Evolutionary conservation across 2,113 vertebrate genomes (phyloP).

Genomic region (Brienomyrus longianalis): DNA sequence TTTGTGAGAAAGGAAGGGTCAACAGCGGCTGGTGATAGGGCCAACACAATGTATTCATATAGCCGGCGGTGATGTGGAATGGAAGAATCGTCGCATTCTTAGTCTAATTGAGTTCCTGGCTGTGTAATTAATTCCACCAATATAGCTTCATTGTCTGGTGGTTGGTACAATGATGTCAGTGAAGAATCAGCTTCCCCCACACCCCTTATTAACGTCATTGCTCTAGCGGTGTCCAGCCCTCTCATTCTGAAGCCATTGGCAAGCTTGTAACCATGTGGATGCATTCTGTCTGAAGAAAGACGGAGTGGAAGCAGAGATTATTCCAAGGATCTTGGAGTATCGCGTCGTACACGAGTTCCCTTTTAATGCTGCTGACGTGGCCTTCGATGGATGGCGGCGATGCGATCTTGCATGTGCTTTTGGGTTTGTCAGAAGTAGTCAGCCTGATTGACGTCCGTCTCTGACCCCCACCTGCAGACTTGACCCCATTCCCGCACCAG

Average conservation of each 20-base stretch:
- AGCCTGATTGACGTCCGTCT: not conserved
- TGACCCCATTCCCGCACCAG: not conserved
- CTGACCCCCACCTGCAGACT: not conserved
- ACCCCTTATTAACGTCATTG: not conserved
- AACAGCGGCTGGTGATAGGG: not conserved
- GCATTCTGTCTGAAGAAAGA: not conserved
- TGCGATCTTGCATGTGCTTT: not conserved
- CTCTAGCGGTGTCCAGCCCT: not conserved
- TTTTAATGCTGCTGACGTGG: not conserved
- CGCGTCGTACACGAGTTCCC: not conserved
- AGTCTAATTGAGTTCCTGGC: slow-evolving; percentile 1
- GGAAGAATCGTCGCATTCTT: not conserved
- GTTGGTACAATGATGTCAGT: not conserved
- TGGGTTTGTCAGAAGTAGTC: not conserved
- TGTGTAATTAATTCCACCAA: slow-evolving; percentile 2
- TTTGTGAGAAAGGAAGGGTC: not conserved
- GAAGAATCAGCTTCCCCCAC: not conserved
- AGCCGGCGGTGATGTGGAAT: not conserved
- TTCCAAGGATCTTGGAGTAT: not conserved
- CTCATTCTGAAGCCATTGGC: not conserved
- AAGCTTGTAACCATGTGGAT: not conserved
- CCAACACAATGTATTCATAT: not conserved
- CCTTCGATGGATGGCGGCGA: not conserved
- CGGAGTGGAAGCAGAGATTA: not conserved
- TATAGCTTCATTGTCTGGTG: not conserved